Percentiles rank a stretch among this genome's conserved stretches.
phyloP scores from a whole-genome alignment of 2,113 vertebrate genomes.

The Gymnocephalus cernua region DNA sequence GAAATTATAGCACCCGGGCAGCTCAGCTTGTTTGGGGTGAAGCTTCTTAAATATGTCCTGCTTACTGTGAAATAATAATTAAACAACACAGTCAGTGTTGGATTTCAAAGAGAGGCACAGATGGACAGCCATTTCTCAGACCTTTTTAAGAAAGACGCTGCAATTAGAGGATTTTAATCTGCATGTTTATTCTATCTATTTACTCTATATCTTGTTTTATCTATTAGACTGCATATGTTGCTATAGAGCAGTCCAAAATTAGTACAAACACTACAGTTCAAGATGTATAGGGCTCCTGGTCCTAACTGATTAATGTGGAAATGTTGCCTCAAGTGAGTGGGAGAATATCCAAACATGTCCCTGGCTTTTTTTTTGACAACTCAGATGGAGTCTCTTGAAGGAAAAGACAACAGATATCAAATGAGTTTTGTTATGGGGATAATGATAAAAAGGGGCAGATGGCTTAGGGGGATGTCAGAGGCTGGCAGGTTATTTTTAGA shows the following conservation, averaged over 20 bases:
- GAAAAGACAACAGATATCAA: constrained; percentile 64
- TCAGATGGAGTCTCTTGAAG: constrained; percentile 57
- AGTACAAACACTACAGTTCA: background rate
- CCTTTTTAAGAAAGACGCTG: constrained; percentile 22
- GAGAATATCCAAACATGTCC: constrained; percentile 1
- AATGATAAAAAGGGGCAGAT: constrained; percentile 77
- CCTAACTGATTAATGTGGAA: constrained; percentile 10
- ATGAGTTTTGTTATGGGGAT: constrained; percentile 79
- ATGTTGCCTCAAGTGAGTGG: constrained; percentile 22
- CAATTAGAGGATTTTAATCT: background rate
- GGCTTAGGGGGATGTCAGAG: constrained; percentile 66
- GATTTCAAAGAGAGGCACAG: constrained; percentile 36
- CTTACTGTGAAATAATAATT: constrained; percentile 39
- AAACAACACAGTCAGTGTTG: constrained; percentile 18
- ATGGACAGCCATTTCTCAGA: constrained; percentile 36
- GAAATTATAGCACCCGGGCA: constrained; percentile 18
- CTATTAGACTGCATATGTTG: constrained; percentile 31
- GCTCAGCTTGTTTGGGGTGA: constrained; percentile 38
- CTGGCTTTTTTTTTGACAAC: constrained; percentile 5
- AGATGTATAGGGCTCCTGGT: background rate
- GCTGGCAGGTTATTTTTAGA: constrained; percentile 79
- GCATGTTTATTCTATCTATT: too few relatives aligned
- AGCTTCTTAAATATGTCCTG: constrained; percentile 43
- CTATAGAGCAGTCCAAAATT: background rate
- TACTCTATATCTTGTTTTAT: too few relatives aligned